Evolutionary conservation across 2,888 invertebrate genomes (phyloP).

Genomic region (Agriopis aurantiaria): DNA sequence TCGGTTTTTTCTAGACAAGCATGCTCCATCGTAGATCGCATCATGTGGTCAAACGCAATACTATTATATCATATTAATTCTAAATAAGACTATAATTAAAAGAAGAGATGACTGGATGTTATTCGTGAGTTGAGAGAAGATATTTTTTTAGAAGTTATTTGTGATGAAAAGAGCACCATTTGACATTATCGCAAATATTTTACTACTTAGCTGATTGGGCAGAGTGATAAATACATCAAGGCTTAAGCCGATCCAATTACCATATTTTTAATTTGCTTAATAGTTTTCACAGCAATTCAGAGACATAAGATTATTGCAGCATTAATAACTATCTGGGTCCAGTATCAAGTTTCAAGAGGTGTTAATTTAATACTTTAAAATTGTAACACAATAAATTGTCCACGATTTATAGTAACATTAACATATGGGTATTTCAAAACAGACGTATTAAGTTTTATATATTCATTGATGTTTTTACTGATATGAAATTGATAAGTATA

Average conservation of each 20-base stretch:
- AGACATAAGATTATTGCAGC: conserved; percentile 36
- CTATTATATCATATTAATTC: too few relatives aligned
- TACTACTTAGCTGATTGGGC: conserved; percentile 9
- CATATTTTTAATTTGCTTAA: conserved; percentile 36
- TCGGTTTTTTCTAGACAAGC: too few relatives aligned
- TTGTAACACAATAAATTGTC: conserved; percentile 57
- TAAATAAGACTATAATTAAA: too few relatives aligned
- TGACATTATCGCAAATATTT: conserved; percentile 23
- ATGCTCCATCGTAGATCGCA: too few relatives aligned
- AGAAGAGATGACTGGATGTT: too few relatives aligned
- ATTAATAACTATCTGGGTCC: conserved; percentile 43
- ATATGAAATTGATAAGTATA: conserved; percentile 61
- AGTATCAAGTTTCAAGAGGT: conserved; percentile 64
- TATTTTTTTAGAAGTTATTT: not conserved
- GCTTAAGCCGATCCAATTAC: conserved; percentile 22
- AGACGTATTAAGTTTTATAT: conserved; percentile 56
- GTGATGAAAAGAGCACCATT: conserved; percentile 2
- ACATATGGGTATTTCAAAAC: conserved; percentile 58
- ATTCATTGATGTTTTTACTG: conserved; percentile 54
- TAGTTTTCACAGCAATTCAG: conserved; percentile 33
- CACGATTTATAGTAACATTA: conserved; percentile 61
- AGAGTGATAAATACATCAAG: conserved; percentile 29
- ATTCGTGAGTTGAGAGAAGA: too few relatives aligned
- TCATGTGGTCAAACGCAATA: too few relatives aligned
- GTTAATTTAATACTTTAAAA: conserved; percentile 57